Base-by-base conservation (phyloP, 2,113 vertebrate genomes). In the Mobula birostris region DNA sequence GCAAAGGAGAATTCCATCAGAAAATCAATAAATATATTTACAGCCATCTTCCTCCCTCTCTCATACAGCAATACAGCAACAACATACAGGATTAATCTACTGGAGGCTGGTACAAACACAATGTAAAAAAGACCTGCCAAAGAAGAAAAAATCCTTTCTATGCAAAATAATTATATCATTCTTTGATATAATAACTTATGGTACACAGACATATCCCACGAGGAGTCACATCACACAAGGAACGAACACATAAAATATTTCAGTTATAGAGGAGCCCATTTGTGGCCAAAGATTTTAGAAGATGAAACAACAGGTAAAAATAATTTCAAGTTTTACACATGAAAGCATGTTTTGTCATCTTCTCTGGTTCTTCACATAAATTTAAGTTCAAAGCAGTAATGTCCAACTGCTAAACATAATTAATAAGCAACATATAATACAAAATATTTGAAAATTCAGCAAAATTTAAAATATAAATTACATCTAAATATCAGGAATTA, bases 11-110 rank as follows among this genome's bases (percentile, higher is more conserved):
- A 90, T 90, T 90, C 85, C 61, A 32, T 66, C n/a, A 66, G 85
- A 90, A 90, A 90, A 90, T 90, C 85, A 90, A 90, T 68, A 32
- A 7, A 7, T 90, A 90, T 90, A 66, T 90, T 90, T 90, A 90
- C 61, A 90, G 63, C 29, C 19, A 61, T 19, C 58, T 27, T n/a
- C 58, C 27, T 63, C 56, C 61, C 63, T 32, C 61, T 68, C 61
- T 17, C 14, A 17, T 90, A 68, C 29, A 90, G 61, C 32, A n/a
- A 17, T 90, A 68, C 29, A 90, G 61, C 32, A n/a, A 27, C 32
- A 66, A 90, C 61, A 11, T 29, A 68, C n/a, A 32, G 19, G n/a
- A 15, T 7, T n/a, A 12, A 32, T 40, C 85, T 32, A 32, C 61
- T 90, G 85, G 61, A 66, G 32, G 58, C n/a, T 29, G 29, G 61